phyloP scores from a whole-genome alignment of 2,888 invertebrate species.

The Ernsta delagoae region DNA sequence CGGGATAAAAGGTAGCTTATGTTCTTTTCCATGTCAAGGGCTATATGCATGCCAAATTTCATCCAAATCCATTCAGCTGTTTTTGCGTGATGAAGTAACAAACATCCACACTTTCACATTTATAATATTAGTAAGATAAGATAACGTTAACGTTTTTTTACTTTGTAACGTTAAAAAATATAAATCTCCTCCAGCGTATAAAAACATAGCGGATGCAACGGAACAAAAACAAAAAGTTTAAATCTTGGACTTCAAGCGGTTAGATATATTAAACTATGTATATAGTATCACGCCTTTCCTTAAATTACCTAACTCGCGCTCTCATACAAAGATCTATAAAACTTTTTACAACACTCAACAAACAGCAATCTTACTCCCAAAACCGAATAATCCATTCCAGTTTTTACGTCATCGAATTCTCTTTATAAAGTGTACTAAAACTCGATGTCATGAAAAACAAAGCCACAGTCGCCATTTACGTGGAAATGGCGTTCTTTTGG shows the following conservation, averaged over 20 bases:
- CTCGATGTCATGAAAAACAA: conserved; percentile 16
- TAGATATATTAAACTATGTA: too few relatives aligned
- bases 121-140: too few relatives aligned
- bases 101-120: too few relatives aligned
- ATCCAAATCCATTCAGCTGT: too few relatives aligned
- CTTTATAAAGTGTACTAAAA: conserved; percentile 10
- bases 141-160: too few relatives aligned
- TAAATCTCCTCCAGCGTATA: background rate
- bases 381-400: background rate
- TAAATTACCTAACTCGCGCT: too few relatives aligned
- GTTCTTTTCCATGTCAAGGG: too few relatives aligned
- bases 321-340: background rate
- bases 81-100: too few relatives aligned
- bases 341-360: background rate
- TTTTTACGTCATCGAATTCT: conserved; percentile 1
- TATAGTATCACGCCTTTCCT: too few relatives aligned
- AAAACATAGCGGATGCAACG: background rate
- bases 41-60: too few relatives aligned
- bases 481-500: conserved; percentile 17
- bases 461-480: conserved; percentile 13
- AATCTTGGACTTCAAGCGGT: background rate
- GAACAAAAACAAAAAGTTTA: background rate
- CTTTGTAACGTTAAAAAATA: too few relatives aligned
- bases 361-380: background rate
- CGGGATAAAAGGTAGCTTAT: too few relatives aligned